Conservation (phyloP, 2,113 vertebrate genomes). For the Pteropus alecto region DNA sequence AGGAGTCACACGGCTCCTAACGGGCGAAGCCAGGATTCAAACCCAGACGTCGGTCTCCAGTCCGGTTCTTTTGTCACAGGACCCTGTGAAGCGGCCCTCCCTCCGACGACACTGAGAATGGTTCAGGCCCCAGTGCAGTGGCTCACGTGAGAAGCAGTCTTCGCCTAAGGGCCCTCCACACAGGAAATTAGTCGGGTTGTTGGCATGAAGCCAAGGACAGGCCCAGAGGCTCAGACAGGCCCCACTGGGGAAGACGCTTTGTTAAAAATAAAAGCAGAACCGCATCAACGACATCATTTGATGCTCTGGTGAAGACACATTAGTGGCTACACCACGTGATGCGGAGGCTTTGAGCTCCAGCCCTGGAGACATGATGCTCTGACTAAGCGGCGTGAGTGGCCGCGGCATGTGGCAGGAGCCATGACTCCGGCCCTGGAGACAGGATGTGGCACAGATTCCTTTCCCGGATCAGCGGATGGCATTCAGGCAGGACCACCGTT, state of each 20-base stretch:
- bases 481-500: conserved; percentile 64
- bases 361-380: conserved; percentile 66
- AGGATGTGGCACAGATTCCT: conserved; percentile 55
- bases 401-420: conserved; percentile 78
- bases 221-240: conserved; percentile 29
- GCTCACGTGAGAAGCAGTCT: not conserved
- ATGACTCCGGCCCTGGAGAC: conserved; percentile 70
- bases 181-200: conserved; percentile 41
- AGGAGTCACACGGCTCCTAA: not conserved
- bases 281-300: conserved; percentile 78
- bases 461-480: conserved; percentile 66
- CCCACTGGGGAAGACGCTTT: conserved; percentile 66
- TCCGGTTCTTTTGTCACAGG: not conserved
- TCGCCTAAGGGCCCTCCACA: not conserved
- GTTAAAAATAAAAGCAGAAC: conserved; percentile 37
- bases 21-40: not conserved
- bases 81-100: fast-evolving
- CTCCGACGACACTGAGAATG: not conserved
- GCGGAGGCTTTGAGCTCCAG: conserved; percentile 66
- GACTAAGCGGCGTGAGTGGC: conserved; percentile 73
- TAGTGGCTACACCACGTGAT: conserved; percentile 80
- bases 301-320: conserved; percentile 83
- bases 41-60: not conserved
- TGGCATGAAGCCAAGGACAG: conserved; percentile 49
- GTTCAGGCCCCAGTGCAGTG: not conserved